Conservation (phyloP, 2,888 invertebrate species). For the Coecobrya sp. region DNA sequence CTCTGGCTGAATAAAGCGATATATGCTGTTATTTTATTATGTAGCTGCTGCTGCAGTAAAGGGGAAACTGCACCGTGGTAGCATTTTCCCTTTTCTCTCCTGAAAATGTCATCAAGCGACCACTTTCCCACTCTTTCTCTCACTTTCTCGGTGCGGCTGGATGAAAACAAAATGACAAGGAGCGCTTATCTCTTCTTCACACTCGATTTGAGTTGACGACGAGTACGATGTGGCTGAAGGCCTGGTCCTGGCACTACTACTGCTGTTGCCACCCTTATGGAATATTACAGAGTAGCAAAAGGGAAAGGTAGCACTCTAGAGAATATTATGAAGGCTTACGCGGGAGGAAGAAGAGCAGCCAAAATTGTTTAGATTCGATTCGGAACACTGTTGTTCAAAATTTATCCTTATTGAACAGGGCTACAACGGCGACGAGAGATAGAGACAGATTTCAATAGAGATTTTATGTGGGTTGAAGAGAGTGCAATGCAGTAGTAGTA, state of each 20-base stretch:
- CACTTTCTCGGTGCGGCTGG: constrained; percentile 24
- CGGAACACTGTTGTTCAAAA: too few species aligned
- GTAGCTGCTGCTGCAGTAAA: not conserved
- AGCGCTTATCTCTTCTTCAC: constrained; percentile 75
- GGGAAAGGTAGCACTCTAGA: too few species aligned
- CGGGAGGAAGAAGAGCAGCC: too few species aligned
- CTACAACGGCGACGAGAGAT: too few species aligned
- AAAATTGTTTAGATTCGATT: too few species aligned
- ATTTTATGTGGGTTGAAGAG: too few species aligned
- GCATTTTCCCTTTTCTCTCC: constrained; percentile 9
- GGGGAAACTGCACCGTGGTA: constrained; percentile 15
- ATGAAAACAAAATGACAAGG: constrained; percentile 65
- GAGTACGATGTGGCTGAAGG: constrained; percentile 34
- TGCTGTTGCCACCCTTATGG: not conserved
- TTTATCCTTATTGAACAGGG: too few species aligned
- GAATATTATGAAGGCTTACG: too few species aligned
- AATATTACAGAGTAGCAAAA: not conserved
- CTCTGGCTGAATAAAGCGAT: not conserved
- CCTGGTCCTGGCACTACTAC: constrained; percentile 22
- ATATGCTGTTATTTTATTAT: not conserved
- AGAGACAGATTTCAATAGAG: too few species aligned
- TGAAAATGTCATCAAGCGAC: constrained; percentile 57
- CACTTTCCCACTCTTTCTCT: constrained; percentile 47
- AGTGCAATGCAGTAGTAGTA: too few species aligned
- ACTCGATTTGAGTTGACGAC: constrained; percentile 76